phyloP scores from a whole-genome alignment of 2,888 invertebrate genomes.

The Ectemnius continuus region DNA sequence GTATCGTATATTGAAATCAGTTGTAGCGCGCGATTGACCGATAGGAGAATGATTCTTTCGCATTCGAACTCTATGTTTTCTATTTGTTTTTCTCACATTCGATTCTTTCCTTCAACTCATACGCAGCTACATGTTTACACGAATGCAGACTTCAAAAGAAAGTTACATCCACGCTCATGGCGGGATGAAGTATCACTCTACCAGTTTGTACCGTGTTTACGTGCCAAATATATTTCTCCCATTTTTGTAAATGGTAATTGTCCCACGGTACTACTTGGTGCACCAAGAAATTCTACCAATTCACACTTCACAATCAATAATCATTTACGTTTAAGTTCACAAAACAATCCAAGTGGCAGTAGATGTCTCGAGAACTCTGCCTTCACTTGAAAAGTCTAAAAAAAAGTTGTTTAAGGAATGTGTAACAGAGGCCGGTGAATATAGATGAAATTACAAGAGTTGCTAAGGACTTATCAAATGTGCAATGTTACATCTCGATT shows the following conservation, averaged over 20 bases:
- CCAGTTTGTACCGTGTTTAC: background rate
- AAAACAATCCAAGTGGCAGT: constrained; percentile 7
- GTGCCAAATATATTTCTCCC: constrained; percentile 48
- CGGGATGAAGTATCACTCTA: constrained; percentile 9
- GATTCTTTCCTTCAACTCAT: constrained; percentile 17
- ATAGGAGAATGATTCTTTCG: constrained; percentile 29
- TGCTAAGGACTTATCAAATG: no score
- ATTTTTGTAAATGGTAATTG: constrained; percentile 22
- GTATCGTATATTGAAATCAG: constrained; percentile 45
- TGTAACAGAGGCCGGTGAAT: no score
- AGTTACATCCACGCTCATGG: constrained; percentile 1
- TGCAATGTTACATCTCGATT: no score
- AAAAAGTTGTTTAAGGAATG: no score
- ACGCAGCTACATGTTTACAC: constrained; percentile 11
- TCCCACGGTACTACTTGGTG: constrained; percentile 32
- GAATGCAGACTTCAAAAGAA: constrained; percentile 15
- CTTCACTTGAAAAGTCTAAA: no score
- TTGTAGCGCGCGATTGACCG: no score
- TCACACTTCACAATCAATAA: background rate
- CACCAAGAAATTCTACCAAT: constrained; percentile 5
- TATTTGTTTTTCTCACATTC: constrained; percentile 42
- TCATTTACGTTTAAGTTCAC: constrained; percentile 20
- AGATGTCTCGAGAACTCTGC: no score
- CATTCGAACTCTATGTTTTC: constrained; percentile 49
- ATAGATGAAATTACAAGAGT: no score